Percentiles rank a stretch among this genome's conserved stretches.
These are phyloP conservation scores for Chelonus insularis DNA, from an alignment of 1,140 invertebrate species.

Conservation along the genomic window DNA sequence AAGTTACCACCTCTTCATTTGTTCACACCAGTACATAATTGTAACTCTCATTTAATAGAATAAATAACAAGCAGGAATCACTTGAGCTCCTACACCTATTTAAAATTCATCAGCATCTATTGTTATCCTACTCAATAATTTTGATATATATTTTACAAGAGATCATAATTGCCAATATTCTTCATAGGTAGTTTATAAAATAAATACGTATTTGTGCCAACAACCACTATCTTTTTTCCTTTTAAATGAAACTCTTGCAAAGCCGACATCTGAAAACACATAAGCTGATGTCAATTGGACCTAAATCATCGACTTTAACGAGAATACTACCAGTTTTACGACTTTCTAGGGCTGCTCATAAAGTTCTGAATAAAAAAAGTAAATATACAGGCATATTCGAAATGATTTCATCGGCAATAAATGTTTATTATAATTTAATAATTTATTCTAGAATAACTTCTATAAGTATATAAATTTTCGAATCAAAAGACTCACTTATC, in stretches of 20 bases:
- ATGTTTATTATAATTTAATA: no score
- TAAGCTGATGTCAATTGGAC: slow-evolving; percentile 19
- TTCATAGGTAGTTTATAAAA: not conserved
- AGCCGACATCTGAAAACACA: slow-evolving; percentile 11
- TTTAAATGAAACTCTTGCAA: not conserved
- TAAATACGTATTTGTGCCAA: not conserved
- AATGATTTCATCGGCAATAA: no score
- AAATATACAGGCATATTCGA: no score
- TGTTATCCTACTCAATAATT: slow-evolving; percentile 14
- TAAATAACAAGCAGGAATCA: not conserved
- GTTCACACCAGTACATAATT: not conserved
- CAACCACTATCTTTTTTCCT: not conserved
- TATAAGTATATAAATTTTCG: no score
- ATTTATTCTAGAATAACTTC: no score
- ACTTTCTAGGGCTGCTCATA: slow-evolving; percentile 24
- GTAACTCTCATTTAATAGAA: not conserved
- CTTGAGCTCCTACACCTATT: not conserved
- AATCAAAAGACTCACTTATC: no score
- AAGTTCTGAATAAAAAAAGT: slow-evolving; percentile 16
- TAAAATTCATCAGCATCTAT: slow-evolving; percentile 14
- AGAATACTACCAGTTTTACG: slow-evolving; percentile 26
- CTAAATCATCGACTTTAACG: slow-evolving; percentile 24
- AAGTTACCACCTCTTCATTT: slow-evolving; percentile 1
- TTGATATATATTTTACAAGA: slow-evolving; percentile 3
- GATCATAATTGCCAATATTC: slow-evolving; percentile 2